These are phyloP conservation scores for Ceratina australensis DNA, from an alignment of 1,140 invertebrate genomes.

Conservation along the genomic window DNA sequence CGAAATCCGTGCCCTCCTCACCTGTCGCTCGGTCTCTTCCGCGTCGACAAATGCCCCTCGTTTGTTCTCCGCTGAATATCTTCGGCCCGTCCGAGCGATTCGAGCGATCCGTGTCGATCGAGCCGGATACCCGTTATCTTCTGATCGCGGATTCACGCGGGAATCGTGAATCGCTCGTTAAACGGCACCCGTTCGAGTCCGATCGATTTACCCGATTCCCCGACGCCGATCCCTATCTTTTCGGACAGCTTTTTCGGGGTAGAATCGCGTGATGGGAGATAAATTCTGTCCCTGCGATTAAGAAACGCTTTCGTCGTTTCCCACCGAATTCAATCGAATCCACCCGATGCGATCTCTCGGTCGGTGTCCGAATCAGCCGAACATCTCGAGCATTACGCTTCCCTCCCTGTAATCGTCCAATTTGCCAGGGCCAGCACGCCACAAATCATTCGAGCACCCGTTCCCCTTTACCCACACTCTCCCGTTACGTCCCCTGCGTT, in stretches of 20 bases:
- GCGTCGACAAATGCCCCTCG: constrained; percentile 42
- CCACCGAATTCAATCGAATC: constrained; percentile 33
- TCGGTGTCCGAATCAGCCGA: constrained; percentile 21
- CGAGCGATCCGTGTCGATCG: not conserved
- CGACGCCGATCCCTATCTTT: constrained; percentile 39
- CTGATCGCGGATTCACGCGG: not conserved
- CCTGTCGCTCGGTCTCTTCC: constrained; percentile 30
- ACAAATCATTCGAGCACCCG: constrained; percentile 22
- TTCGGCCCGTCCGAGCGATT: not conserved
- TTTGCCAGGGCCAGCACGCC: constrained; percentile 28
- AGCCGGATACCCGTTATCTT: not conserved
- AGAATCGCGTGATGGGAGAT: constrained; percentile 27
- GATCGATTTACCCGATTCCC: constrained; percentile 16
- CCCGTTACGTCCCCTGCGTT: constrained; percentile 1
- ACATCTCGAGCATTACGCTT: constrained; percentile 26
- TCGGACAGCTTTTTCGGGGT: not conserved
- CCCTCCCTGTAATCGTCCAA: constrained; percentile 49
- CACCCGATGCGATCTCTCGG: constrained; percentile 27
- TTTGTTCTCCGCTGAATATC: constrained; percentile 11
- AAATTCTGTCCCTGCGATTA: constrained; percentile 20
- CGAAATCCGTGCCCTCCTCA: constrained; percentile 41
- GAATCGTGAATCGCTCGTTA: not conserved
- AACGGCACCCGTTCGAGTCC: not conserved
- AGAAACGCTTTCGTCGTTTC: constrained; percentile 17
- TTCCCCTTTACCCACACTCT: not conserved